Conservation (phyloP, 2,888 invertebrate species). For the Leptopilina drosophilae region DNA sequence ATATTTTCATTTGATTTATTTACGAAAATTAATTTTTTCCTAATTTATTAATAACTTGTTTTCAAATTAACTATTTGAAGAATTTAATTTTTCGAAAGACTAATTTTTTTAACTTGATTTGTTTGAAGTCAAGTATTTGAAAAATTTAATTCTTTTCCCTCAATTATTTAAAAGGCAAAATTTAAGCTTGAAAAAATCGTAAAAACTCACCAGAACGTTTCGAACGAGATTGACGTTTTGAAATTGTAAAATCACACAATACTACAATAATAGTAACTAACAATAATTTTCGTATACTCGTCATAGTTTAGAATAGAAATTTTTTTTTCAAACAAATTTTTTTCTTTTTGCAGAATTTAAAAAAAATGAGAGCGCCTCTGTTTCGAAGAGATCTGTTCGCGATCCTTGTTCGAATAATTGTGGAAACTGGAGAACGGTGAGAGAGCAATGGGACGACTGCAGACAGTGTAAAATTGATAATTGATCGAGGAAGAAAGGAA, state of each 20-base stretch:
- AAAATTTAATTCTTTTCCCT: too few relatives aligned
- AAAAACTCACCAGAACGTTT: constrained; percentile 60
- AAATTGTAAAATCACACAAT: constrained; percentile 52
- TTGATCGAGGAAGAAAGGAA: constrained; percentile 59
- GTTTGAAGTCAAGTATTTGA: background rate
- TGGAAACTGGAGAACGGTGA: constrained; percentile 52
- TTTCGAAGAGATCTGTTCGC: constrained; percentile 39
- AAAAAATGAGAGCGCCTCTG: constrained; percentile 31
- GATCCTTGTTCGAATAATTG: constrained; percentile 48
- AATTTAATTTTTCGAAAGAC: background rate
- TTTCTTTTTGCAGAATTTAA: constrained; percentile 6
- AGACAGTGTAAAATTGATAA: constrained; percentile 58
- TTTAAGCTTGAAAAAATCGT: constrained; percentile 3
- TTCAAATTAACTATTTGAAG: too few relatives aligned
- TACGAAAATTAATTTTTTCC: too few relatives aligned
- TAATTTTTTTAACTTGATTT: background rate
- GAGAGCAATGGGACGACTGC: constrained; percentile 58
- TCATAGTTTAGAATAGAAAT: constrained; percentile 50
- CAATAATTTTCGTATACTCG: constrained; percentile 45
- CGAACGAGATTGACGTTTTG: constrained; percentile 50
- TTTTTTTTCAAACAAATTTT: constrained; percentile 41
- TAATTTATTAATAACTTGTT: too few relatives aligned
- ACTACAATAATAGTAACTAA: constrained; percentile 54
- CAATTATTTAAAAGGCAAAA: too few relatives aligned
- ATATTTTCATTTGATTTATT: too few relatives aligned